Conservation (phyloP, 2,797 vertebrate species). For the Neosilurus mollespiculum region DNA sequence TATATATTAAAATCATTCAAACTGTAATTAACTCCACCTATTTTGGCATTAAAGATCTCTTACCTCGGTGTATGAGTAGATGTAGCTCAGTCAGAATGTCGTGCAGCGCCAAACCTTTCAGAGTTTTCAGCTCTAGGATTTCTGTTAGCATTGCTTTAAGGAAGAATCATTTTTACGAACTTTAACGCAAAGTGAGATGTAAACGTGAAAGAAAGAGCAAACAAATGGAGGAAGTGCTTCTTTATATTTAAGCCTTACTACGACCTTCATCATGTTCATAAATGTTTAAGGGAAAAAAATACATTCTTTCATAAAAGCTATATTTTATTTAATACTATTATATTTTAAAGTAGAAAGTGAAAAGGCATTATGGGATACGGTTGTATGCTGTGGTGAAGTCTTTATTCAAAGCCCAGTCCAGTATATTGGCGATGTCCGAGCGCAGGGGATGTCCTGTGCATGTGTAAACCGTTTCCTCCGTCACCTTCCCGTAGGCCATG, state of each 20-base stretch:
- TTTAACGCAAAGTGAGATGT: neutral
- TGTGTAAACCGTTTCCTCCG: slow-evolving; percentile 91
- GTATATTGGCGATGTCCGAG: slow-evolving; percentile 93
- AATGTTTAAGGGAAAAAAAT: too few relatives aligned
- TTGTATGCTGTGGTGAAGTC: slow-evolving; percentile 89
- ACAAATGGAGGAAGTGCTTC: too few relatives aligned
- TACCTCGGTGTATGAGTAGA: slow-evolving; percentile 92
- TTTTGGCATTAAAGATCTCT: slow-evolving; percentile 1
- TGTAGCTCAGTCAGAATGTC: slow-evolving; percentile 95
- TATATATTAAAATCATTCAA: too few relatives aligned
- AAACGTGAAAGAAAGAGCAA: too few relatives aligned
- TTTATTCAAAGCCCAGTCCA: slow-evolving; percentile 96
- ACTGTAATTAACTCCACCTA: too few relatives aligned
- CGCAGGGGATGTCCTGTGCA: slow-evolving; percentile 95
- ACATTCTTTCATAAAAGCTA: too few relatives aligned
- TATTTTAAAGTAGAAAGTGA: too few relatives aligned
- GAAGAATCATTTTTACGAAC: neutral
- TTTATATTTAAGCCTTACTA: too few relatives aligned
- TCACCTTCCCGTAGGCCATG: slow-evolving; percentile 92
- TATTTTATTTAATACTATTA: too few relatives aligned
- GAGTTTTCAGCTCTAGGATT: slow-evolving; percentile 86
- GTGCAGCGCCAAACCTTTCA: slow-evolving; percentile 92
- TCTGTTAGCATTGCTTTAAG: slow-evolving; percentile 67
- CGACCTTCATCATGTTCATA: too few relatives aligned
- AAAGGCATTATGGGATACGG: slow-evolving; percentile 80